A percentile compares a stretch with the other conserved stretches of the same genome.
phyloP scores from a whole-genome alignment of 2,113 vertebrate species.

The Nicator chloris region DNA sequence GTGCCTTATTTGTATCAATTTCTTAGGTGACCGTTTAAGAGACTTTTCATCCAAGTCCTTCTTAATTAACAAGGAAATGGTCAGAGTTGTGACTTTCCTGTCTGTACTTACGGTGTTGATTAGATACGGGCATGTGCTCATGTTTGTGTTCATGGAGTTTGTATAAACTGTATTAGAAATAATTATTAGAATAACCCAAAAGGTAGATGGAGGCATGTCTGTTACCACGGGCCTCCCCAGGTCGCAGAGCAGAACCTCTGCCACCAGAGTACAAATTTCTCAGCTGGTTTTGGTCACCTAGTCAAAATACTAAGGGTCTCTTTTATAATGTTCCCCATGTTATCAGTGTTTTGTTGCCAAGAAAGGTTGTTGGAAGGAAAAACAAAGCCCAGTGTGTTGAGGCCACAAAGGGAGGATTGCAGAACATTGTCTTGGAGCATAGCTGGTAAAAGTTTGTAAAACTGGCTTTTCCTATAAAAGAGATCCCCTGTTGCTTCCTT shows the following conservation, averaged over 20 bases:
- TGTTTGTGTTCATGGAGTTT: neutral
- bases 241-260: neutral
- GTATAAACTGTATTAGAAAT: neutral
- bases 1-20: neutral
- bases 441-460: neutral
- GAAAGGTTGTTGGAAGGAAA: neutral
- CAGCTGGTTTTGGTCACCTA: fast-evolving
- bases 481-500: neutral
- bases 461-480: neutral
- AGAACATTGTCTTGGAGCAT: neutral
- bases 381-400: neutral
- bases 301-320: neutral
- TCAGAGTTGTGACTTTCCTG: constrained; percentile 16
- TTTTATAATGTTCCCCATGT: neutral
- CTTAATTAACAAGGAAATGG: constrained; percentile 1
- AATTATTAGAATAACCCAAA: neutral
- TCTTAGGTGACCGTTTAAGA: neutral
- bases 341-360: neutral
- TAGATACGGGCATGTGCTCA: neutral
- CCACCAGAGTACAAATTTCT: neutral
- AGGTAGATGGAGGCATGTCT: neutral
- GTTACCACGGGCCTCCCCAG: neutral
- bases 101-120: neutral
- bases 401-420: neutral
- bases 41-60: neutral